Evolutionary conservation across 2,888 invertebrate species (phyloP), one percentile per base, ranked within the genome.

Genomic region (Lacanobia wlatinum): DNA sequence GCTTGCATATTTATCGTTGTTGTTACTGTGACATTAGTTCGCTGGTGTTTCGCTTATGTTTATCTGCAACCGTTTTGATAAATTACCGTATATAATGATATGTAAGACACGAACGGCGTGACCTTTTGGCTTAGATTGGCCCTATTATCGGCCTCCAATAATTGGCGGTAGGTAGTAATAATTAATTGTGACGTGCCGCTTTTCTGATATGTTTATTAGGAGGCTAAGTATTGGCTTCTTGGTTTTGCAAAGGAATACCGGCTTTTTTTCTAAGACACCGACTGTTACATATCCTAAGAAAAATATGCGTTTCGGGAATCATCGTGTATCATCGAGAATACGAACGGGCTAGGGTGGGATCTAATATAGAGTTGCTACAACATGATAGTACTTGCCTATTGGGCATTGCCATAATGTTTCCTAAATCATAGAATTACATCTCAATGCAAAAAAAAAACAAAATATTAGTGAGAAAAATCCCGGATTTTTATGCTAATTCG

Each of bases 51-150:
- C 9, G 58, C 60, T 67, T 48, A 70, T 66, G 75, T 72, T 73
- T 72, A 70, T 59, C 68, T 73, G 62, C 21, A 70, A 67, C 68
- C 63, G 73, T 76, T 84, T 82, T 87, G 80, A 87, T 85, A 79
- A 78, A 87, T 84, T 84, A 70, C 68, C 53, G 80, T 60, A 56
- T 59, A 74, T 76, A 82, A 81, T 83, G 65, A 76, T 78, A 82
- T 76, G 76, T 71, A 70, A 64, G 73, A 68, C 75, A 84, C 65
- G 81, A 81, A 38, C 34, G 43, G 23, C 21, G 50, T 66, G 81
- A 84, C 81, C 77, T 84, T 73, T 74, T 55, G 53, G 14, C 63
- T 64, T 53, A 62, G 62, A 66, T 70, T 71, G 56, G 43, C 7
- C 40, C 28, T 63, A 66, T 60, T 76, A 82, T 70, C 61, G 6